Evolutionary conservation across 92 coral and sea anemone genomes (phyloP), one percentile per base, ranked within the genome.

Genomic region (Porites divaricata): DNA sequence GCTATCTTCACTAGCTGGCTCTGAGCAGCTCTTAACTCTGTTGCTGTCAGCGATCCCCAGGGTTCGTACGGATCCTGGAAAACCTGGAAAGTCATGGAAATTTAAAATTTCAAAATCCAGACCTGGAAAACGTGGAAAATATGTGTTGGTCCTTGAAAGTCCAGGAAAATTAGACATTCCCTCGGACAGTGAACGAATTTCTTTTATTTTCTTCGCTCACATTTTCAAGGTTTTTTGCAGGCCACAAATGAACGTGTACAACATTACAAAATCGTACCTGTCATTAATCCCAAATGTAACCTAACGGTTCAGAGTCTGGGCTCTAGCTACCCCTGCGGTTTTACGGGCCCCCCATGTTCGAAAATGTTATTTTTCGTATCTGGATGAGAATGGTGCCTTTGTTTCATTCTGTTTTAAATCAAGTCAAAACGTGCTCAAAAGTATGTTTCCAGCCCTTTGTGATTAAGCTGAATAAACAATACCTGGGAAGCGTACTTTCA

Each of bases 371-470:
- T n/a, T 1, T 26, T 26, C 28, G 28, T 26, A 26, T 26, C 28
- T 26, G 28, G 28, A 26, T 26, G 28, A 26, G 68, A 63, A 23
- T 63, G 67, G 17, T 63, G 67, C 67, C 67, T n/a, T 63, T 63
- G 67, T 63, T 16, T 63, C 67, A 9, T 63, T 12, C 68, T 63
- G 68, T 63, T 63, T 63, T 63, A 15, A 63, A 63, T 15, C n/a
- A 63, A 63, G 68, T 63, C 21, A 63, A 63, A 63, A 8, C 68
- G 21, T 63, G 68, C 68, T 63, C 21, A 63, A 63, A 63, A 63
- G 68, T 63, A 63, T 63, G 68, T 63, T 63, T 19, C 23, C 8
- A 24, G 68, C 21, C 68, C 68, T 63, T 63, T 63, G 68, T 63
- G 68, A 63, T 63, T 63, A 63, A 63, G 28, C 28, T 26, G 28